Percentiles rank a stretch among this genome's conserved stretches.
Conservation (phyloP, 2,113 vertebrate genomes). For the Eptatretus burgeri region DNA sequence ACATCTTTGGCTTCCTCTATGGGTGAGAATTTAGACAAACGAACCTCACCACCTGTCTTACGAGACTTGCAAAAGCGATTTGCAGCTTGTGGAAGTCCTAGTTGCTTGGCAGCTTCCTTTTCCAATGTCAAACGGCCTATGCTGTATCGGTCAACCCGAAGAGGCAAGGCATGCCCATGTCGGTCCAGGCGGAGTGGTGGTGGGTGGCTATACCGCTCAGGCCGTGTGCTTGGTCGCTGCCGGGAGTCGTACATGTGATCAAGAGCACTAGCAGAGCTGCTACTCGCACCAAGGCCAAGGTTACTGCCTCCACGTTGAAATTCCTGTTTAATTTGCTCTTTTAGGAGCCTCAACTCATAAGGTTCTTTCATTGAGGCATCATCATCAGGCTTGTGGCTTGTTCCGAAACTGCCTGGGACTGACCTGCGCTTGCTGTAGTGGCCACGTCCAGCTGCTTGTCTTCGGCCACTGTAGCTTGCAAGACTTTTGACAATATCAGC, state of each 20-base stretch:
- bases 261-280: conserved; percentile 27
- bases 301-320: conserved; percentile 36
- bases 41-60: conserved; percentile 60
- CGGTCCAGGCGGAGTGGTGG: conserved; percentile 12
- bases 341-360: conserved; percentile 76
- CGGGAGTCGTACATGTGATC: conserved; percentile 38
- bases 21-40: conserved; percentile 74
- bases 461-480: too few species aligned
- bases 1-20: conserved; percentile 78
- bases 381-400: conserved; percentile 16
- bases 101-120: conserved; percentile 90
- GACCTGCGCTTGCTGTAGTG: too few species aligned
- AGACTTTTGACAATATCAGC: too few species aligned
- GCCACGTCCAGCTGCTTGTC: too few species aligned
- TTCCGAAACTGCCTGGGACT: too few species aligned
- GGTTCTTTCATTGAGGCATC: conserved; percentile 94
- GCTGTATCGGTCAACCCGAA: conserved; percentile 87
- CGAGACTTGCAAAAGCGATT: conserved; percentile 91
- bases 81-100: conserved; percentile 71
- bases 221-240: too few species aligned
- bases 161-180: conserved; percentile 24
- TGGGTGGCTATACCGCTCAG: too few species aligned
- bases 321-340: conserved; percentile 95
- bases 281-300: too few species aligned
- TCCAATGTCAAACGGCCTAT: conserved; percentile 84